Evolutionary conservation across 2,888 invertebrate species (phyloP).

Genomic region (Periphyllus acericola): DNA sequence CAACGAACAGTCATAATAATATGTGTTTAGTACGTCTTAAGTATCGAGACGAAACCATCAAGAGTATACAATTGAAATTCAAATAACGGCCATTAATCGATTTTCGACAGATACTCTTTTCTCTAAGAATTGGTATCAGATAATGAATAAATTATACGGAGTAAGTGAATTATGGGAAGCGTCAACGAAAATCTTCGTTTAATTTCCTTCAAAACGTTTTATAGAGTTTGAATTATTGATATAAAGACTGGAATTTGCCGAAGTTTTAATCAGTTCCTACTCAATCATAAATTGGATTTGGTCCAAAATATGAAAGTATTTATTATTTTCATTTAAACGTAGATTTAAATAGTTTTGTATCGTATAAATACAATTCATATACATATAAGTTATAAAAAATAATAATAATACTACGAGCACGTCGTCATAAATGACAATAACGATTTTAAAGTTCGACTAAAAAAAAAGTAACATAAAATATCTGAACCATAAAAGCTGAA

Average conservation of each 20-base stretch:
- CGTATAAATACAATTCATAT: neutral
- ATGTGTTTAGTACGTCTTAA: neutral
- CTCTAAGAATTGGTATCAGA: conserved; percentile 4
- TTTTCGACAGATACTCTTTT: neutral
- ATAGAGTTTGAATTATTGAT: conserved; percentile 29
- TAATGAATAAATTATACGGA: conserved; percentile 45
- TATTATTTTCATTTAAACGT: neutral
- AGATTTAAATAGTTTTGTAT: neutral
- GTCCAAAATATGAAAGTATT: neutral
- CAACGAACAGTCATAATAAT: neutral
- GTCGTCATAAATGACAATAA: neutral
- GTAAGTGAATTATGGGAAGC: conserved; percentile 32
- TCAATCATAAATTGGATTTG: neutral
- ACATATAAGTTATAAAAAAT: neutral
- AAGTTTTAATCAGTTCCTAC: conserved; percentile 13
- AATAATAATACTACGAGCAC: neutral
- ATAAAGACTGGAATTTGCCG: neutral
- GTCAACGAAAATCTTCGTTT: neutral
- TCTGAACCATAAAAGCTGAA: neutral
- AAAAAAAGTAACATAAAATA: neutral
- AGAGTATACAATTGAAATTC: conserved; percentile 10
- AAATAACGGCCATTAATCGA: conserved; percentile 21
- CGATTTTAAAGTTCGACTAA: neutral
- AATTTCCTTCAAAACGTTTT: conserved; percentile 23
- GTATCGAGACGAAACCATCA: conserved; percentile 1